These are phyloP conservation scores for Rhopalosiphum maidis DNA, from an alignment of 1,140 invertebrate species.

Conservation along the genomic window DNA sequence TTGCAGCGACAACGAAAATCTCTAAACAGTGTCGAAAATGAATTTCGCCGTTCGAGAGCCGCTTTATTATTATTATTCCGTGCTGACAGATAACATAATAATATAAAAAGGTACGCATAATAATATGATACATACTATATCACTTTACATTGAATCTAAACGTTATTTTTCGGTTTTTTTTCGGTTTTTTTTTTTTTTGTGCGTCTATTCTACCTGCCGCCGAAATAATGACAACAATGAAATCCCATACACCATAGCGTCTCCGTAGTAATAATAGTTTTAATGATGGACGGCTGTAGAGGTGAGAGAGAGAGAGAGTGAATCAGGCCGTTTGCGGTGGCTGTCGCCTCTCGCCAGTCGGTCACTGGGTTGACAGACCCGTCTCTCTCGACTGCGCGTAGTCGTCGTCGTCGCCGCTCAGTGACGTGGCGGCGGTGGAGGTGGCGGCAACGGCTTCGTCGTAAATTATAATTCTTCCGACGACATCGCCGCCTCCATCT, in stretches of 20 bases:
- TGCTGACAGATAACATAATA: neutral
- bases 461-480: neutral
- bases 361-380: slow-evolving; percentile 26
- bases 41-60: neutral
- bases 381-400: neutral
- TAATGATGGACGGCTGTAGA: neutral
- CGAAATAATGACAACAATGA: neutral
- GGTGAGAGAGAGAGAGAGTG: neutral
- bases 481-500: neutral
- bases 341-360: neutral
- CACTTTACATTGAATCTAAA: neutral
- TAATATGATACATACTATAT: neutral
- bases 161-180: neutral
- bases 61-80: neutral
- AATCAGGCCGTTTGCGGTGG: neutral
- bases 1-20: neutral
- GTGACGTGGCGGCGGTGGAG: neutral
- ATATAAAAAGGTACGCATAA: neutral
- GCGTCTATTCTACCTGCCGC: neutral
- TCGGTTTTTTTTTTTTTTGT: neutral
- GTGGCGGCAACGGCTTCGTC: neutral
- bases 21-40: slow-evolving; percentile 3
- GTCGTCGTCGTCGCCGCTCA: neutral
- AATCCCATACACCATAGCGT: neutral
- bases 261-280: neutral